Conservation (phyloP, 2,797 vertebrate genomes). For the Aldrovandia affinis region DNA sequence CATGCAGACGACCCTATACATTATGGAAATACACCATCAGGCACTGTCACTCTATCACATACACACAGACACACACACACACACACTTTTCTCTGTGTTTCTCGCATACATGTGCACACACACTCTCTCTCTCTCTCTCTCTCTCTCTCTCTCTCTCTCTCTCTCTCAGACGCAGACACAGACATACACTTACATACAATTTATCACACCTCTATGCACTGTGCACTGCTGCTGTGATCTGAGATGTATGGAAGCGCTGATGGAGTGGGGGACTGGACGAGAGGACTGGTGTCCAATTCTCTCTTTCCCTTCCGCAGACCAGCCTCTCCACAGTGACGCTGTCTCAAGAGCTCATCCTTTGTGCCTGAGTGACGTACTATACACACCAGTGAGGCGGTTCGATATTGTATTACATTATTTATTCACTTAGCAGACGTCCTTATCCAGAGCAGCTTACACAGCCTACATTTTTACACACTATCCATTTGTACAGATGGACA, state of each 20-base stretch:
- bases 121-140: too few relatives aligned
- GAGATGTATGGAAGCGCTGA: neutral
- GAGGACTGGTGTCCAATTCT: neutral
- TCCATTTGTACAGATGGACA: neutral
- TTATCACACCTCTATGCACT: neutral
- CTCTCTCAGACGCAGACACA: too few relatives aligned
- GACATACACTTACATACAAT: neutral
- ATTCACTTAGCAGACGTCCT: neutral
- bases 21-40: neutral
- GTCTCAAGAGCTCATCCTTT: constrained; percentile 12
- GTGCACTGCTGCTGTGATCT: neutral
- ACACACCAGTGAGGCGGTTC: too few relatives aligned
- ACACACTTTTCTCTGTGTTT: too few relatives aligned
- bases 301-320: neutral
- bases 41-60: neutral
- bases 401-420: neutral
- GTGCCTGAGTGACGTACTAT: neutral
- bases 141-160: too few relatives aligned
- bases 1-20: neutral
- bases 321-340: neutral
- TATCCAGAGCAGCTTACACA: neutral
- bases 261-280: neutral
- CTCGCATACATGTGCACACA: too few relatives aligned
- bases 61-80: neutral
- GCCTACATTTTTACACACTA: neutral